phyloP scores from a whole-genome alignment of 2,888 invertebrate species.

The Cordilura impudica region DNA sequence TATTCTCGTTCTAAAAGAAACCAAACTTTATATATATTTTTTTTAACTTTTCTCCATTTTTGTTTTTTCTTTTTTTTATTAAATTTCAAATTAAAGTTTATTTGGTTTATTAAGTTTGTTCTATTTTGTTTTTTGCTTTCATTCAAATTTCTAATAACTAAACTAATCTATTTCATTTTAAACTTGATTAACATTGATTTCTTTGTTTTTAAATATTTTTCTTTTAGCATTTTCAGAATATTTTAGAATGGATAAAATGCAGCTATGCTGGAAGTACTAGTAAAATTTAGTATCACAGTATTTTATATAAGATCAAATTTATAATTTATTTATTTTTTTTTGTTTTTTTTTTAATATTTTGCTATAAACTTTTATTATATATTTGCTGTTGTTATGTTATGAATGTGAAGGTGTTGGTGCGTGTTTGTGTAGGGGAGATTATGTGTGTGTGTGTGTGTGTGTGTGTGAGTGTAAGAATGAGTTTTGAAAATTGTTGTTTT shows the following conservation, averaged over 20 bases:
- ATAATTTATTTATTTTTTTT: slow-evolving; percentile 63
- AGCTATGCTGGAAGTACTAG: slow-evolving; percentile 79
- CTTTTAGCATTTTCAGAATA: slow-evolving; percentile 73
- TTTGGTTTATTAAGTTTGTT: slow-evolving; percentile 23
- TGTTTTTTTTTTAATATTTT: slow-evolving; percentile 50
- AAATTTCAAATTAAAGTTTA: neutral
- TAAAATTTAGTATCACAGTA: slow-evolving; percentile 79
- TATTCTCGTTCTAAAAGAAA: slow-evolving; percentile 49
- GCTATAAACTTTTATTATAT: slow-evolving; percentile 47
- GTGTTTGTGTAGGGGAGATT: slow-evolving; percentile 26
- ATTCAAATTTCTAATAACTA: slow-evolving; percentile 61
- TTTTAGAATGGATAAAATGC: slow-evolving; percentile 79
- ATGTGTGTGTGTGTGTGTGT: slow-evolving; percentile 20
- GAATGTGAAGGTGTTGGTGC: slow-evolving; percentile 33
- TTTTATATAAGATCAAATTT: slow-evolving; percentile 77
- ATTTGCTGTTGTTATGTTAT: slow-evolving; percentile 41
- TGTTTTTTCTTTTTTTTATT: slow-evolving; percentile 16
- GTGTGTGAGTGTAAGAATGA: neutral
- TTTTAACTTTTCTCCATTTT: neutral
- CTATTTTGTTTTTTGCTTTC: slow-evolving; percentile 4
- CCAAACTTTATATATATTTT: slow-evolving; percentile 41
- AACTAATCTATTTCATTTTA: slow-evolving; percentile 58
- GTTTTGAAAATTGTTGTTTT: neutral
- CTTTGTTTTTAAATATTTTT: slow-evolving; percentile 60
- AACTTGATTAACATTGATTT: slow-evolving; percentile 57